A percentile compares a stretch with the other conserved stretches of the same genome.
These are phyloP conservation scores for Bagarius yarrelli DNA, from an alignment of 2,113 vertebrate species.

Conservation along the genomic window DNA sequence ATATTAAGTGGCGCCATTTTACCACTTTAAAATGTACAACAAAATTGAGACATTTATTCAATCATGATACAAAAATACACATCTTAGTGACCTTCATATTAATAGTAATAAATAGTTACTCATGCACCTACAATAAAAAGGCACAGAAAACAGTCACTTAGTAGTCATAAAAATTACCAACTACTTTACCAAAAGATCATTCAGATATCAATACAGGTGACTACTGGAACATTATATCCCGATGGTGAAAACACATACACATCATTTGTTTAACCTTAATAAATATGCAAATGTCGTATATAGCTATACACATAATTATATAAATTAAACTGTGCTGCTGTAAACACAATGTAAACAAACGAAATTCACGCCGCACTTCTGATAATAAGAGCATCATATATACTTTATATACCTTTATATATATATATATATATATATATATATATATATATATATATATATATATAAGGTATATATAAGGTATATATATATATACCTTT, in stretches of 20 bases:
- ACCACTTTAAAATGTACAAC: conserved; percentile 85
- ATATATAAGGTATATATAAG: no score
- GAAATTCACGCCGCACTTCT: conserved; percentile 81
- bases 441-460: no score
- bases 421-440: no score
- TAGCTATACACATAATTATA: conserved; percentile 72
- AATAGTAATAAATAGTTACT: conserved; percentile 91
- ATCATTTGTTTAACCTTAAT: conserved; percentile 92
- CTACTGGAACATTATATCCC: conserved; percentile 97
- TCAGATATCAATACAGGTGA: conserved; percentile 90
- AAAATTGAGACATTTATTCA: conserved; percentile 86
- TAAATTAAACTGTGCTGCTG: conserved; percentile 95
- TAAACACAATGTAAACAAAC: conserved; percentile 99
- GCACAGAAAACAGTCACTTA: conserved; percentile 98
- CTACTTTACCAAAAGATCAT: conserved; percentile 94
- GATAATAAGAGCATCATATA: conserved; percentile 70
- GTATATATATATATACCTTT: no score
- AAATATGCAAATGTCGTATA: conserved; percentile 92
- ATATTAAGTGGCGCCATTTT: conserved; percentile 81
- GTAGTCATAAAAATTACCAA: conserved; percentile 98
- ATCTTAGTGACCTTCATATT: conserved; percentile 92
- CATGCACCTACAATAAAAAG: conserved; percentile 97
- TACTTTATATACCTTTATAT: no score
- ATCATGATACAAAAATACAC: conserved; percentile 99
- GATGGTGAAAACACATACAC: conserved; percentile 98